Conservation (phyloP, 2,113 vertebrate species). For the Gyps fulvus region DNA sequence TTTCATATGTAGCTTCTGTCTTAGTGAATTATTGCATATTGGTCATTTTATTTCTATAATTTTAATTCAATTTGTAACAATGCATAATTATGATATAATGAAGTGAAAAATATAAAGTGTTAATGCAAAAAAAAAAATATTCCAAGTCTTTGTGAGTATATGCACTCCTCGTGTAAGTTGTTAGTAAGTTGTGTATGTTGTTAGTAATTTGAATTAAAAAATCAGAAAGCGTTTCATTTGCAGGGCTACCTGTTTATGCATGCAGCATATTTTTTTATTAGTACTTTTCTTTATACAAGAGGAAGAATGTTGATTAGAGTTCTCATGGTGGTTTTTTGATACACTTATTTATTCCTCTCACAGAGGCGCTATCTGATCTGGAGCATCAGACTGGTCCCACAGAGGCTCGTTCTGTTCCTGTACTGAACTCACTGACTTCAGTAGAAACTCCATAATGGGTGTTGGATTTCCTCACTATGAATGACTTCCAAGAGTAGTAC, state of each 20-base stretch:
- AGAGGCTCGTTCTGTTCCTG: background rate
- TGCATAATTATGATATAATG: background rate
- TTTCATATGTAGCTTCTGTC: background rate
- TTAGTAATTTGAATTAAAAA: background rate
- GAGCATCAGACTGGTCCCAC: background rate
- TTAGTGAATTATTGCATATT: background rate
- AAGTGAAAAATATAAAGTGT: background rate
- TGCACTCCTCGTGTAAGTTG: background rate
- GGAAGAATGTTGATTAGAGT: background rate
- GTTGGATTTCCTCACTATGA: background rate
- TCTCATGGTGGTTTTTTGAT: background rate
- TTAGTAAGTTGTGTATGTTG: background rate
- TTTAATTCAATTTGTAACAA: background rate
- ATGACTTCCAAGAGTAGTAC: background rate
- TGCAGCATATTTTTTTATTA: background rate
- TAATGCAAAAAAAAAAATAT: background rate
- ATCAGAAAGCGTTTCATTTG: background rate
- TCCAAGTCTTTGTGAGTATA: background rate
- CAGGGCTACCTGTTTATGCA: accelerated
- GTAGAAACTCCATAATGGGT: background rate
- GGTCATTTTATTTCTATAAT: background rate
- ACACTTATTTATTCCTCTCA: background rate
- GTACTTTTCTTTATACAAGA: background rate
- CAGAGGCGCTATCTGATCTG: accelerated
- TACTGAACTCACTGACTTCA: background rate